Percentiles rank a stretch among this genome's conserved stretches.
These are phyloP conservation scores for Trisateles emortualis DNA, from an alignment of 2,888 invertebrate species.

Conservation along the genomic window DNA sequence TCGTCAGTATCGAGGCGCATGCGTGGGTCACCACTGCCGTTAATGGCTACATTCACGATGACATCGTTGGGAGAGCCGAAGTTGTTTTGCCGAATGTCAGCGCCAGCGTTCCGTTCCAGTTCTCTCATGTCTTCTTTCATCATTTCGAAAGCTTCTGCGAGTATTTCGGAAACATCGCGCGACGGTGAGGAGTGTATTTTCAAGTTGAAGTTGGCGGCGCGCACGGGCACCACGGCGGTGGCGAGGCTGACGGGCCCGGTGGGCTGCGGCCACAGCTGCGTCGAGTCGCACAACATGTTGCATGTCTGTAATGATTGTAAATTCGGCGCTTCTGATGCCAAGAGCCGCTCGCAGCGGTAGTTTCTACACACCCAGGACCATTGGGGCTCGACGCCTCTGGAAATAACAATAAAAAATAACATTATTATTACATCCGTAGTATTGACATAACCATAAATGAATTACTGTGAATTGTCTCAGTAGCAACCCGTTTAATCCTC, in stretches of 20 bases:
- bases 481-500: too few relatives aligned
- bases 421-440: too few relatives aligned
- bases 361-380: conserved; percentile 93
- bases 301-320: conserved; percentile 90
- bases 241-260: conserved; percentile 90
- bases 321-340: conserved; percentile 68
- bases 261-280: conserved; percentile 93
- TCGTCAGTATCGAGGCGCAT: conserved; percentile 91
- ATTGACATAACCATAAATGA: too few relatives aligned
- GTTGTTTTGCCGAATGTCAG: conserved; percentile 53
- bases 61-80: conserved; percentile 77
- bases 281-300: conserved; percentile 92
- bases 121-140: conserved; percentile 83
- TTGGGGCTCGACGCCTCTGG: conserved; percentile 84
- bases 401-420: conserved; percentile 40
- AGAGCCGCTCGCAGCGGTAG: conserved; percentile 89
- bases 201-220: conserved; percentile 82
- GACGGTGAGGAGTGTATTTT: conserved; percentile 74
- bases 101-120: conserved; percentile 74
- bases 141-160: conserved; percentile 81
- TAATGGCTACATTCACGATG: conserved; percentile 83
- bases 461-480: too few relatives aligned
- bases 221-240: conserved; percentile 88
- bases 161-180: conserved; percentile 67
- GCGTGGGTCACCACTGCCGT: conserved; percentile 83